These are phyloP conservation scores for Tyria jacobaeae DNA, from an alignment of 2,888 invertebrate genomes.

Conservation along the genomic window DNA sequence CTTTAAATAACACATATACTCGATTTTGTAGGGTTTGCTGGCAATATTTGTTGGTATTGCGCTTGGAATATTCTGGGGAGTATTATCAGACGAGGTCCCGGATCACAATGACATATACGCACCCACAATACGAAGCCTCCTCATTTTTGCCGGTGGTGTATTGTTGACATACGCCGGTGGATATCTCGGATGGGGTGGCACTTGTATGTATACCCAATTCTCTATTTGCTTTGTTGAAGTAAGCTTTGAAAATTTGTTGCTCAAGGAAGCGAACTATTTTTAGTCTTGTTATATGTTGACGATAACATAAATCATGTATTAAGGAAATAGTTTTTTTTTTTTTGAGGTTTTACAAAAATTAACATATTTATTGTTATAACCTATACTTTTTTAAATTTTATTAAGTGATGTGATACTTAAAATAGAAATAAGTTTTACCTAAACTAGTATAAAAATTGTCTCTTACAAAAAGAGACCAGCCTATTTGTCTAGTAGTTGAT, in stretches of 20 bases:
- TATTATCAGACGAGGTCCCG: constrained; percentile 72
- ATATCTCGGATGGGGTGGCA: constrained; percentile 78
- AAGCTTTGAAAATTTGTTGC: background rate
- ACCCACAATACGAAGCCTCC: constrained; percentile 73
- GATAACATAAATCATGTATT: background rate
- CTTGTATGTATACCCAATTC: constrained; percentile 64
- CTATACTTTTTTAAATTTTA: too few relatives aligned
- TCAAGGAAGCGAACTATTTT: constrained; percentile 5
- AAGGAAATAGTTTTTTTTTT: background rate
- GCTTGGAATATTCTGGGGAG: constrained; percentile 76
- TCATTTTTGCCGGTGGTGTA: constrained; percentile 74
- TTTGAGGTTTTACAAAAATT: background rate
- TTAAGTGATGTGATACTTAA: too few relatives aligned
- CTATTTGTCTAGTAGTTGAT: too few relatives aligned
- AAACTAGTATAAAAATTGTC: too few relatives aligned
- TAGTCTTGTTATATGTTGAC: background rate
- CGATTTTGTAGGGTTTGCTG: constrained; percentile 68
- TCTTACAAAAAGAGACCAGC: too few relatives aligned
- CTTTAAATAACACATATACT: constrained; percentile 19
- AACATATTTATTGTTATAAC: too few relatives aligned
- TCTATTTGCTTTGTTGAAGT: constrained; percentile 26
- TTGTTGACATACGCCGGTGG: constrained; percentile 70
- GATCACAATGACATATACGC: constrained; percentile 76
- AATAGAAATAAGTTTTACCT: too few relatives aligned
- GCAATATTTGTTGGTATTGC: constrained; percentile 75